phyloP scores from a whole-genome alignment of 1,140 invertebrate species.

The Lepidostoma basale region DNA sequence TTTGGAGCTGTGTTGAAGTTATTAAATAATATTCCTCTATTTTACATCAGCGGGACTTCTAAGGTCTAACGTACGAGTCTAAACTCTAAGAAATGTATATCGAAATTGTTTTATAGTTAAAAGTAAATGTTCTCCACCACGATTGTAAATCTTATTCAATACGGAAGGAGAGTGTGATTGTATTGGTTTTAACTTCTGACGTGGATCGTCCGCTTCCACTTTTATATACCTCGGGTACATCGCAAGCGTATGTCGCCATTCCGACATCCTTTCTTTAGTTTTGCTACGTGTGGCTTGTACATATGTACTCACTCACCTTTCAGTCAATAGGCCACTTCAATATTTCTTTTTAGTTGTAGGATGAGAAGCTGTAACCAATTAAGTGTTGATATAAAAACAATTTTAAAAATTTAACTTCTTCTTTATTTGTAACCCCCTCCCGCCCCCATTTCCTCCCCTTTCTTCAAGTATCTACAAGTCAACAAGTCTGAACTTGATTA shows the following conservation, averaged over 20 bases:
- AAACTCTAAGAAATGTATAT: constrained; percentile 20
- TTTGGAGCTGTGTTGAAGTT: constrained; percentile 32
- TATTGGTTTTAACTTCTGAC: constrained; percentile 1
- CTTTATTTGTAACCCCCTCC: constrained; percentile 3
- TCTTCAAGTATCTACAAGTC: no score
- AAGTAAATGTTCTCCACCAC: not conserved
- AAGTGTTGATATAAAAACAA: constrained; percentile 48
- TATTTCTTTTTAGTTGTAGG: constrained; percentile 46
- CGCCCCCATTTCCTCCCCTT: not conserved
- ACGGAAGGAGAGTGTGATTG: constrained; percentile 2
- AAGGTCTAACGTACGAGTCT: not conserved
- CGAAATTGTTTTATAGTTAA: constrained; percentile 24
- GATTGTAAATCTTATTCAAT: not conserved
- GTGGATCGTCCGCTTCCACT: constrained; percentile 26
- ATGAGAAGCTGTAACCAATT: constrained; percentile 45
- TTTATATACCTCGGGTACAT: constrained; percentile 35
- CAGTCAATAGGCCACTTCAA: constrained; percentile 43
- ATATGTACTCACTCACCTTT: constrained; percentile 42
- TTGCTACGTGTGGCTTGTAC: constrained; percentile 44
- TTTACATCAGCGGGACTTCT: constrained; percentile 33
- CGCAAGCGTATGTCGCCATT: constrained; percentile 35
- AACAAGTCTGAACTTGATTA: no score
- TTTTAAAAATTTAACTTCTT: constrained; percentile 38
- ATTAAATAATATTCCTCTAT: constrained; percentile 36
- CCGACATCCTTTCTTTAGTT: constrained; percentile 42